Evolutionary conservation across 2,113 vertebrate species (phyloP).

Genomic region (Parotia lawesii): DNA sequence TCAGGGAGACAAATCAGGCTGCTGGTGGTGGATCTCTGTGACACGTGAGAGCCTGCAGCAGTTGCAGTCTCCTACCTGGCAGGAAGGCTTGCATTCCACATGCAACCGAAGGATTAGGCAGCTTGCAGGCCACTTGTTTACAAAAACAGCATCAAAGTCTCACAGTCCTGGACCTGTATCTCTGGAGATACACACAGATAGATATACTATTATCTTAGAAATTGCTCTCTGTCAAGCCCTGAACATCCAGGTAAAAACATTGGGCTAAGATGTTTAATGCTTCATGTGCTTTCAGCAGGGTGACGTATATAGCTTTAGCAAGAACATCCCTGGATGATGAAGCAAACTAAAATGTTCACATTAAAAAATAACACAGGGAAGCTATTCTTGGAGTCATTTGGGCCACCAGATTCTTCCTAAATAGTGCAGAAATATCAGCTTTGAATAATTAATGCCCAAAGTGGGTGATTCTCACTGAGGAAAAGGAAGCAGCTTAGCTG

Average conservation of each 20-base stretch:
- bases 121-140: not conserved
- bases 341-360: not conserved
- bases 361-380: slow-evolving; percentile 46
- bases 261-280: not conserved
- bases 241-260: not conserved
- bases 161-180: not conserved
- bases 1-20: not conserved
- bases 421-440: not conserved
- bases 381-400: slow-evolving; percentile 24
- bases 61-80: not conserved
- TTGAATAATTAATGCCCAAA: slow-evolving; percentile 34
- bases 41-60: not conserved
- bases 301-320: not conserved
- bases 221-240: not conserved
- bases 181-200: not conserved
- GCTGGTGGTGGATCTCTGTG: not conserved
- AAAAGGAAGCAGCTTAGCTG: not conserved
- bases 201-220: not conserved
- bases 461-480: not conserved
- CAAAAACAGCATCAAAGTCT: not conserved
- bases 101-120: not conserved
- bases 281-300: not conserved
- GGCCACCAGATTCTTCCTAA: slow-evolving; percentile 25
- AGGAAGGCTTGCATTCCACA: not conserved
- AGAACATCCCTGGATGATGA: not conserved